Conservation (phyloP, 2,113 vertebrate species). For the Benthochromis sp. region DNA sequence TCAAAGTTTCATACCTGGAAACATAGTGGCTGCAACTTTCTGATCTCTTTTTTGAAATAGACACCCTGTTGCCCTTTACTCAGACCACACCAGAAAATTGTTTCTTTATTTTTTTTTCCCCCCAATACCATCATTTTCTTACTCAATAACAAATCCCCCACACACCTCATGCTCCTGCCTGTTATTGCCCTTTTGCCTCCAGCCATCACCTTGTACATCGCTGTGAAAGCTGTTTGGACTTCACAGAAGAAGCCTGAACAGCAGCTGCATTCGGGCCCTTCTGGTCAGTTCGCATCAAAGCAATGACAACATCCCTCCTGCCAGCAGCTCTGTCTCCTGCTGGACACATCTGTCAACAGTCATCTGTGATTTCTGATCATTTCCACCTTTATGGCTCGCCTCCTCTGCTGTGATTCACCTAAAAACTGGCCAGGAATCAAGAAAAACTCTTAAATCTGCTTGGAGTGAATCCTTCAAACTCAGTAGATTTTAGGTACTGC, state of each 20-base stretch:
- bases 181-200: neutral
- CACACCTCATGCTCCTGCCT: neutral
- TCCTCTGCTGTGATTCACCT: neutral
- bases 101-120: rapidly evolving
- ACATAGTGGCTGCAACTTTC: neutral
- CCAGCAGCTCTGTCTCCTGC: neutral
- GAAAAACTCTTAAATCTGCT: neutral
- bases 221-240: neutral
- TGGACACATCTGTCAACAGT: neutral
- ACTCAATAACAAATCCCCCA: neutral
- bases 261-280: constrained; percentile 13
- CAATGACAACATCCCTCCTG: neutral
- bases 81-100: neutral
- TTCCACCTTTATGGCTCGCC: neutral
- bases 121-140: neutral
- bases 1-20: neutral
- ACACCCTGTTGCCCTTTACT: neutral
- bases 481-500: neutral
- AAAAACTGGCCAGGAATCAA: neutral
- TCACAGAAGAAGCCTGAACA: neutral
- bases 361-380: neutral
- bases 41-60: neutral
- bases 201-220: neutral
- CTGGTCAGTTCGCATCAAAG: constrained; percentile 1
- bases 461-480: neutral